Base-by-base conservation (phyloP, 2,113 vertebrate species). In the Vimba vimba region DNA sequence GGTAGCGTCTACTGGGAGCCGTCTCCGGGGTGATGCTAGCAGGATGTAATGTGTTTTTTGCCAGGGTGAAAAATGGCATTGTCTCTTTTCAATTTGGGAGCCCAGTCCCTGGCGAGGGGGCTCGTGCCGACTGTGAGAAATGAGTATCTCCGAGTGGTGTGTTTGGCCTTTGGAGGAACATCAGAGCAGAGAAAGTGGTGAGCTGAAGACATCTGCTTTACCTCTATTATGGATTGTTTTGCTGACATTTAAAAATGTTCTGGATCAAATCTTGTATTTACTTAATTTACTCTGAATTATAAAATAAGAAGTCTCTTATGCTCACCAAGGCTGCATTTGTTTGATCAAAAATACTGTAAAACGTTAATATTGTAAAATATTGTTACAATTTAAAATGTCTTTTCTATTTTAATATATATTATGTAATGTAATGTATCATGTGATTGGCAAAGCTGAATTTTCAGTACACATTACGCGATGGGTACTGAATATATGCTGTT, bases 51-150 rank as follows among this genome's bases (percentile, higher is more conserved):
- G 75, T 87, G 81, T 79, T 87, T 87, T 84, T 55, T 73, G 55
- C 76, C 43, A 39, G 45, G 27, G 68, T 87, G 86, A 87, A 87
- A 87, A 87, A 87, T 85, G 83, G 45, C 77, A 62, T 68, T 87
- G 68, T 82, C 83, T 85, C 76, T 84, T 81, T 87, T 85, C 83
- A 87, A 87, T 87, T 85, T 87, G 82, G 84, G 27, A 55, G 30
- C 59, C 19, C 25, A n/a, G 77, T 84, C 82, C 86, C 55, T 52
- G 57, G 76, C 47, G 55, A 50, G 43, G 33, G 64, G 30, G 21
- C 69, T 59, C 25, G 45, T 68, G 85, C 79, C n/a, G n/a, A 25
- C 79, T 86, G 52, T 86, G 79, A 86, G 85, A 82, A 86, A 86
- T 82, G 79, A 82, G 11, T 17, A 55, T 30, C 47, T 39, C 30